Evolutionary conservation across 1,140 invertebrate species (phyloP).

Genomic region (Euglossa dilemma): DNA sequence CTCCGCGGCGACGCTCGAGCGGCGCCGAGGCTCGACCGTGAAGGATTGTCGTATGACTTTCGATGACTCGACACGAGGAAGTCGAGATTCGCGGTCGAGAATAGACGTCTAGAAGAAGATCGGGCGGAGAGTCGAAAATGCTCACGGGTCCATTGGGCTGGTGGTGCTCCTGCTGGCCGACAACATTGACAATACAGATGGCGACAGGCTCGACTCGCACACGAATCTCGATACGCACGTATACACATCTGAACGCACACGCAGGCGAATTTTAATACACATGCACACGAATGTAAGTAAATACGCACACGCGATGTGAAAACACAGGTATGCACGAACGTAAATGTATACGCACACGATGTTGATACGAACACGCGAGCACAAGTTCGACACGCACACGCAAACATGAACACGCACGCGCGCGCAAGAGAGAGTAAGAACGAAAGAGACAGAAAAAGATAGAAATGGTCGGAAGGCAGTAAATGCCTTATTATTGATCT

Average conservation of each 20-base stretch:
- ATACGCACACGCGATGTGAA: slow-evolving; percentile 47
- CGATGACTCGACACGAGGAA: slow-evolving; percentile 24
- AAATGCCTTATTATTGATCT: slow-evolving; percentile 83
- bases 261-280: slow-evolving; percentile 27
- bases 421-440: slow-evolving; percentile 54
- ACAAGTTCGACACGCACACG: slow-evolving; percentile 65
- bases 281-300: slow-evolving; percentile 39
- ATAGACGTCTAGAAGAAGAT: slow-evolving; percentile 45
- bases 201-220: slow-evolving; percentile 79
- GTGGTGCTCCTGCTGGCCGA: slow-evolving; percentile 79
- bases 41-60: slow-evolving; percentile 53
- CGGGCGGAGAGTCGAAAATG: slow-evolving; percentile 70
- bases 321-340: slow-evolving; percentile 15
- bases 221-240: slow-evolving; percentile 54
- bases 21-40: slow-evolving; percentile 53
- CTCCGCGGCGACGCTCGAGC: slow-evolving; percentile 59
- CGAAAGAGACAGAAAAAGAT: slow-evolving; percentile 40
- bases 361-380: slow-evolving; percentile 51
- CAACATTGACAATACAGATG: slow-evolving; percentile 88
- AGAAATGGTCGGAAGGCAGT: slow-evolving; percentile 65
- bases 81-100: slow-evolving; percentile 37
- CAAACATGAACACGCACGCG: slow-evolving; percentile 60
- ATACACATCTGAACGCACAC: slow-evolving; percentile 43
- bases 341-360: slow-evolving; percentile 41
- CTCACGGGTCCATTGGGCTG: slow-evolving; percentile 82